Evolutionary conservation across 2,797 vertebrate species (phyloP), one percentile per base, ranked within the genome.

Genomic region (Synaphobranchus kaupii): DNA sequence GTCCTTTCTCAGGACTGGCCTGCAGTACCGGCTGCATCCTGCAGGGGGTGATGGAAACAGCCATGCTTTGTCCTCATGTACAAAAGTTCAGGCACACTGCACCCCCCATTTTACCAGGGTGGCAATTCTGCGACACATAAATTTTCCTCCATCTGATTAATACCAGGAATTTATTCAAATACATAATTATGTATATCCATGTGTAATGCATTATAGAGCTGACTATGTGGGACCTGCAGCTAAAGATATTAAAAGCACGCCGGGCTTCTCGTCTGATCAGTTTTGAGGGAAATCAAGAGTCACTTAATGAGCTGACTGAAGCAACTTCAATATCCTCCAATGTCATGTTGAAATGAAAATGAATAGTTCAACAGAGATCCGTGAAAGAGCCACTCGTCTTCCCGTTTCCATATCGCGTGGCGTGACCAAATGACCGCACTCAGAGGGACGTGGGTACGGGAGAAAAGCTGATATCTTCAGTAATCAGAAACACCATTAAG

Each of bases 271-370:
- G 86, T 91, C 91, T 94, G 92, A 94, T 95, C 94, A 90, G 90
- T 52, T 87, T 86, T 83, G 88, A 89, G 85, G 84, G 80, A 89
- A 87, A 92, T 91, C 87, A 81, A 91, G 90, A 93, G 89, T 92
- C 89, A 85, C 90, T 87, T 94, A 95, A 95, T 94, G 93, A 96
- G 94, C 92, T 93, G 93, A 93, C 93, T 92, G 91, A 95, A 95
- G 94, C 94, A 95, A 94, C 94, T 95, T 95, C 94, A 94, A 95
- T 95, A 95, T 95, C 93, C 94, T 94, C 90, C 92, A 93, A 95
- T 95, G 95, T 96, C 95, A 96, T 94, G 94, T 94, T 94, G 94
- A 95, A 96, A 96, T 95, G 94, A 96, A 96, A 96, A 96, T 94
- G 92, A 95, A 95, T 95, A 95, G 95, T 94, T 95, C 94, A 95